Evolutionary conservation across 1,140 invertebrate species (phyloP), one percentile per base, ranked within the genome.

Genomic region (Hylaeus volcanicus): DNA sequence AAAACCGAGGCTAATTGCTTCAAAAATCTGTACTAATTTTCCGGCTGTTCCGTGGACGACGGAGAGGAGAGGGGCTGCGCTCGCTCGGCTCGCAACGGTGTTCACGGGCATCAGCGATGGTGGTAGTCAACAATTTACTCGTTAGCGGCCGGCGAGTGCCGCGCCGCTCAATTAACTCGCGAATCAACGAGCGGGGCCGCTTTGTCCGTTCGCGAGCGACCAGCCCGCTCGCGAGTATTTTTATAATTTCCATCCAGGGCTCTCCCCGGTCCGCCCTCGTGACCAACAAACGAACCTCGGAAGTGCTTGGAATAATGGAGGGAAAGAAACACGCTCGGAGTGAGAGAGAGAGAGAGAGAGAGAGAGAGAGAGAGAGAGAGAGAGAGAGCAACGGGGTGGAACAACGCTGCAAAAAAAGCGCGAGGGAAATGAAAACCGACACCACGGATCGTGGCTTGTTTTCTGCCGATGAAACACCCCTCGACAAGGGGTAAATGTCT

Each of bases 81-180:
- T 80, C 60, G 9, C 37, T 41, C 51, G 65, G 69, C 61, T 51
- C 6, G 51, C 51, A 9, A 26, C 6, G 51, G 51, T 51, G 51
- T 51, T 51, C 51, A 12, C 51, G 14, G 41, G 66, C 41, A 69
- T 53, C 26, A 41, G 65, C 65, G 75, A 76, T 81, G 81, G 86
- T 85, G 87, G 86, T 89, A 82, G 87, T 90, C 87, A 88, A 88
- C 90, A 86, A 92, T 92, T 92, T 91, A 90, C 91, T 92, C 90
- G 89, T 92, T 92, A 92, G 89, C 86, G 87, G 88, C 88, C 86
- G 88, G 83, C 79, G 84, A 76, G 86, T 81, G 85, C 88, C 87
- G 84, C 86, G 88, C 84, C 89, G 90, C 89, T 92, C 91, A 92
- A 93, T 93, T 92, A 92, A 90, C 88, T 87, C 75, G 86, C 85